phyloP scores from a whole-genome alignment of 2,888 invertebrate species.

The Morpho deidamia region DNA sequence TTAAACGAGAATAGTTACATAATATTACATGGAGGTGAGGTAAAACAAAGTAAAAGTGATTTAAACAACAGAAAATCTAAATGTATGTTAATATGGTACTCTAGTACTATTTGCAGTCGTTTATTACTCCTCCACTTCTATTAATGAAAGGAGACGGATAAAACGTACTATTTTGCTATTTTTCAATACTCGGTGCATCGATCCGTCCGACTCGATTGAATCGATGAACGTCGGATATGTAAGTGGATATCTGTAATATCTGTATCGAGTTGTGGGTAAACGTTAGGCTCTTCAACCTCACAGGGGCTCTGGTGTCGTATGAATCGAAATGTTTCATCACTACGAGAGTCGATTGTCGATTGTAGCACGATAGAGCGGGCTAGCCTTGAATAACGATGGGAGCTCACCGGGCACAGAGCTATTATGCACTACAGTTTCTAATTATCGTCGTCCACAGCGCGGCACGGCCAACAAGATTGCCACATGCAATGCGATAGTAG shows the following conservation, averaged over 20 bases:
- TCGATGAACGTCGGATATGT: no score
- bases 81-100: constrained; percentile 6
- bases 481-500: no score
- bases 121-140: no score
- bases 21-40: constrained; percentile 39
- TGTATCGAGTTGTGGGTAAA: not conserved
- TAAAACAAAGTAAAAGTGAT: constrained; percentile 32
- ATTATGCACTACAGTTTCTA: not conserved
- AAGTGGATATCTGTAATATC: no score
- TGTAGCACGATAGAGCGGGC: constrained; percentile 26
- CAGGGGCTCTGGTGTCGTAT: constrained; percentile 24
- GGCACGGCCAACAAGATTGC: no score
- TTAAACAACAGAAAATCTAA: constrained; percentile 22
- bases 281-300: constrained; percentile 36
- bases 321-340: not conserved
- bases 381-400: not conserved
- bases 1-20: constrained; percentile 2
- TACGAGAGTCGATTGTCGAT: constrained; percentile 3
- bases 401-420: no score
- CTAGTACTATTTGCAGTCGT: not conserved
- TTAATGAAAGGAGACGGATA: no score
- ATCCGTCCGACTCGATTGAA: no score
- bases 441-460: no score
- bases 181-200: no score
- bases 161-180: no score